Evolutionary conservation across 2,888 invertebrate species (phyloP), one percentile per base, ranked within the genome.

Genomic region (Gymnocheta viridis): DNA sequence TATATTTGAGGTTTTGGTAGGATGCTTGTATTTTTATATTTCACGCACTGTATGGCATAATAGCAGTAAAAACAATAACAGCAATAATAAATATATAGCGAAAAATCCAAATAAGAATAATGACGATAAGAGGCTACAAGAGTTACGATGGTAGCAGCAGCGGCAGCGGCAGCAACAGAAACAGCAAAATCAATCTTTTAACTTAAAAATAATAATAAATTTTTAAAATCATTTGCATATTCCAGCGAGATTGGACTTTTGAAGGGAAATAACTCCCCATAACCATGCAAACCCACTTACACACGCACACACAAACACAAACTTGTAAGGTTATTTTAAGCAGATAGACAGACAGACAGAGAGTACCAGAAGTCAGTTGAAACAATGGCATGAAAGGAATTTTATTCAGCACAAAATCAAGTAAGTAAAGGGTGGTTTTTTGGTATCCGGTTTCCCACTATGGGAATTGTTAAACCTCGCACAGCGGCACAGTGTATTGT

Each of bases 141-240:
- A 66, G 17, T 64, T 41, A 73, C 29, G 35, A 66, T 47, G 66
- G 47, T 32, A 67, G n/a, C 44, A 41, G 6, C 44, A 41, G 19
- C 72, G 54, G 29, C 1, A 44, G 27, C 5, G 47, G 12, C 7
- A 44, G 41, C 12, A 54, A 27, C 44, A 27, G 32, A 27, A 76
- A 17, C 58, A 62, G 22, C 60, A 72, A 72, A 81, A 81, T 73
- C 81, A 84, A 84, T 78, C 78, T 81, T 78, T 81, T 81, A 70
- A 78, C 70, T 51, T 66, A 70, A 78, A 81, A 78, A 81, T 78
- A 81, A 84, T 84, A 84, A 84, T 84, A 84, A 84, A 84, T 84
- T 81, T 84, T 81, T 78, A 69, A 81, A 84, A 84, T 72, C 67
- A 82, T 84, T 84, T 79, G 79, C 78, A 82, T 82, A 82, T 80